A percentile compares a stretch with the other conserved stretches of the same genome.
These are phyloP conservation scores for Parascotia fuliginaria DNA, from an alignment of 2,888 invertebrate genomes.

Conservation along the genomic window DNA sequence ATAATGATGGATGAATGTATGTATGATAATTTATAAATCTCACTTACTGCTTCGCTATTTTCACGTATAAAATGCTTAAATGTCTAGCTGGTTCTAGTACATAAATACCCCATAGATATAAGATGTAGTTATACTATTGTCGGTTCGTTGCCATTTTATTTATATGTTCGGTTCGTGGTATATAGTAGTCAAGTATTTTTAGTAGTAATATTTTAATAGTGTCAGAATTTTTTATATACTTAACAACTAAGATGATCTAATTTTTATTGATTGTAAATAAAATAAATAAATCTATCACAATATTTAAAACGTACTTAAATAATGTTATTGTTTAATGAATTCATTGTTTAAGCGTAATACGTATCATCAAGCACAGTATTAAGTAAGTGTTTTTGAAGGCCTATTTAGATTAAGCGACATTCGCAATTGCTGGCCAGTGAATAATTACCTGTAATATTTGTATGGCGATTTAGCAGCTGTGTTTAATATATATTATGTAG, in stretches of 20 bases:
- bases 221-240: not conserved
- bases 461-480: too few species aligned
- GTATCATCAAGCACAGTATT: slow-evolving; percentile 16
- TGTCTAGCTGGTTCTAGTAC: slow-evolving; percentile 36
- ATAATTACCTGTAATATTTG: too few species aligned
- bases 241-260: slow-evolving; percentile 1
- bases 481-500: too few species aligned
- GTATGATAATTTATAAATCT: not conserved
- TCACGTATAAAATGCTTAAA: slow-evolving; percentile 13
- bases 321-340: slow-evolving; percentile 4
- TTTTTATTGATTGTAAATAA: slow-evolving; percentile 22
- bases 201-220: not conserved
- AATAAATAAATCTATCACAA: slow-evolving; percentile 16
- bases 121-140: slow-evolving; percentile 14
- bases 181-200: not conserved
- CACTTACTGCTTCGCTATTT: slow-evolving; percentile 14
- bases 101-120: slow-evolving; percentile 19
- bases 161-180: slow-evolving; percentile 3
- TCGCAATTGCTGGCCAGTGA: not conserved
- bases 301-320: slow-evolving; percentile 14
- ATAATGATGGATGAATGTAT: not conserved
- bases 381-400: slow-evolving; percentile 3
- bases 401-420: not conserved
- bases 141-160: slow-evolving; percentile 40
- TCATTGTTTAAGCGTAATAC: not conserved